These are phyloP conservation scores for Misgurnus anguillicaudatus DNA, from an alignment of 2,113 vertebrate genomes.

Conservation along the genomic window DNA sequence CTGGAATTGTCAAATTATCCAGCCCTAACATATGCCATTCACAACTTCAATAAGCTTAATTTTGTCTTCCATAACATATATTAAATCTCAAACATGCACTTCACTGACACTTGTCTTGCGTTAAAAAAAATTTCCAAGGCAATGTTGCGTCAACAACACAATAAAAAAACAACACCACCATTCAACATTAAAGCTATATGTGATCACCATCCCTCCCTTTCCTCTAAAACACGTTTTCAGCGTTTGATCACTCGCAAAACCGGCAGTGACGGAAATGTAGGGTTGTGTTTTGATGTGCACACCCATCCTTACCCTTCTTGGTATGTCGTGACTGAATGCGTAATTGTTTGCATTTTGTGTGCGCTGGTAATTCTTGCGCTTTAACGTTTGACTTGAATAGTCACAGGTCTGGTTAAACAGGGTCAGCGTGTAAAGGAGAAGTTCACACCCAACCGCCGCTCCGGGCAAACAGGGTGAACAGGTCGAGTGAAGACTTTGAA, in stretches of 20 bases:
- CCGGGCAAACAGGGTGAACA: background rate
- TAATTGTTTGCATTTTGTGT: background rate
- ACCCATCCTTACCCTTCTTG: conserved; percentile 30
- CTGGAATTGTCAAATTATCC: too few relatives aligned
- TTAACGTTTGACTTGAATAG: conserved; percentile 10
- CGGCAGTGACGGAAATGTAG: background rate
- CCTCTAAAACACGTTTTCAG: background rate
- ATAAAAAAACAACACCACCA: background rate
- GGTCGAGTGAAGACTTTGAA: background rate
- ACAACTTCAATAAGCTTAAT: too few relatives aligned
- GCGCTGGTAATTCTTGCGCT: background rate
- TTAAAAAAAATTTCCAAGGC: background rate
- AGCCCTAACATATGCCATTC: too few relatives aligned
- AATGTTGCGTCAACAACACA: background rate
- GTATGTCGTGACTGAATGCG: background rate
- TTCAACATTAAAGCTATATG: background rate
- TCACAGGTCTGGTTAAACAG: conserved; percentile 42
- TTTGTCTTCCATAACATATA: too few relatives aligned
- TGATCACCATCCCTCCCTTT: background rate
- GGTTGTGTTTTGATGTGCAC: conserved; percentile 53
- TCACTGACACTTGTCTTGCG: background rate
- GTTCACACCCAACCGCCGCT: conserved; percentile 7
- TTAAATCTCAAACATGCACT: too few relatives aligned
- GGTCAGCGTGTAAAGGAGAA: conserved; percentile 16
- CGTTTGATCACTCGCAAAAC: background rate